A percentile compares a stretch with the other conserved stretches of the same genome.
phyloP scores from a whole-genome alignment of 2,888 invertebrate genomes.

The Escarpia spicata region DNA sequence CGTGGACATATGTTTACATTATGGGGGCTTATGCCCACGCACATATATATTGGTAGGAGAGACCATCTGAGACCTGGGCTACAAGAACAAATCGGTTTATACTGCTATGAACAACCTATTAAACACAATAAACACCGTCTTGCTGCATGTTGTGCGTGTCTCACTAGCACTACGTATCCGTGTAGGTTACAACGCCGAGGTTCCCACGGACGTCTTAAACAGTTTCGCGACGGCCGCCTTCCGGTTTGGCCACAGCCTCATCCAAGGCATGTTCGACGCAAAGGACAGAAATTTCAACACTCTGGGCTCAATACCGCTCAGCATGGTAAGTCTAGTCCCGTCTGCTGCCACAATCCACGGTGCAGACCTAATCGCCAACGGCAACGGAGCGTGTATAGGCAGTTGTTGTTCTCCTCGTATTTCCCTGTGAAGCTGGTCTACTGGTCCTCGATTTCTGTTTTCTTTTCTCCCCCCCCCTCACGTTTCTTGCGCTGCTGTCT shows the following conservation, averaged over 20 bases:
- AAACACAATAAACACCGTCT: background rate
- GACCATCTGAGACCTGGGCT: no score
- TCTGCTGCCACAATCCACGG: no score
- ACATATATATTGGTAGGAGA: no score
- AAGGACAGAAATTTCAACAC: constrained; percentile 27
- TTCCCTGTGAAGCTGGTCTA: no score
- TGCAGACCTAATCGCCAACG: background rate
- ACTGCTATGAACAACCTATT: background rate
- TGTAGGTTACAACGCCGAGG: constrained; percentile 34
- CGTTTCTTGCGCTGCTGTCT: no score
- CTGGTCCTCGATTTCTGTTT: no score
- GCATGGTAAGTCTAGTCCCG: constrained; percentile 29
- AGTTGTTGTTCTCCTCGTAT: no score
- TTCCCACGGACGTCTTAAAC: constrained; percentile 50
- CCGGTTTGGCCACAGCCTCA: constrained; percentile 52
- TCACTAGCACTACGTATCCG: background rate
- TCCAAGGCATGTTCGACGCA: constrained; percentile 35
- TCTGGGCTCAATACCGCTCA: constrained; percentile 28
- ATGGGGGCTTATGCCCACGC: no score
- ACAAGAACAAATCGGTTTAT: background rate
- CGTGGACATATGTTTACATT: no score
- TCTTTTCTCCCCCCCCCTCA: no score
- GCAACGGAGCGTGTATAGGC: no score
- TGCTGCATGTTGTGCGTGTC: background rate
- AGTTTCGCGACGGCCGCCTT: constrained; percentile 58